Evolutionary conservation across 37 sponge, comb jelly and placozoan species (phyloP).

Genomic region (Petrosia ficiformis): DNA sequence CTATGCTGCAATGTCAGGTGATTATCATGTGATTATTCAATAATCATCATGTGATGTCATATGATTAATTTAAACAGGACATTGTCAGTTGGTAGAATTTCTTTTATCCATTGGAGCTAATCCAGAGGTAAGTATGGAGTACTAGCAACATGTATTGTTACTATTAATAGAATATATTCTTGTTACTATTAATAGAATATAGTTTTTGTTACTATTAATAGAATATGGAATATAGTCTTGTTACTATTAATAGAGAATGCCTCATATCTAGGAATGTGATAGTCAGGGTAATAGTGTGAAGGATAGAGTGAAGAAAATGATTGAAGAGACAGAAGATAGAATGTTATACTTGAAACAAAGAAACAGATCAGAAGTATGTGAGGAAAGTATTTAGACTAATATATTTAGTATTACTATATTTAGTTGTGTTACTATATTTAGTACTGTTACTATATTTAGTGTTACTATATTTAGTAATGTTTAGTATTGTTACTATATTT

Average conservation of each 20-base stretch:
- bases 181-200: too few species aligned
- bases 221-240: too few species aligned
- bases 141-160: neutral
- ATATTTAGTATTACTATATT: too few species aligned
- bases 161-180: too few species aligned
- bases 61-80: slow-evolving; percentile 21
- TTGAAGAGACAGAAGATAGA: slow-evolving; percentile 31
- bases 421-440: too few species aligned
- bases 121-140: slow-evolving; percentile 29
- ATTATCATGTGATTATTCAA: neutral
- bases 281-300: slow-evolving; percentile 16
- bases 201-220: neutral
- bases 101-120: slow-evolving; percentile 66
- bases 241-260: too few species aligned
- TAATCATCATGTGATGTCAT: too few species aligned
- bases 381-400: neutral
- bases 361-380: slow-evolving; percentile 14
- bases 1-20: slow-evolving; percentile 75
- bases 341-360: slow-evolving; percentile 22
- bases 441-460: too few species aligned
- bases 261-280: slow-evolving; percentile 29
- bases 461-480: too few species aligned
- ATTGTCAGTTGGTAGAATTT: slow-evolving; percentile 48
- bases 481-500: too few species aligned
- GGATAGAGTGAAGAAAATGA: slow-evolving; percentile 27